phyloP scores from a whole-genome alignment of 1,140 invertebrate species.

The Eumaeus atala region DNA sequence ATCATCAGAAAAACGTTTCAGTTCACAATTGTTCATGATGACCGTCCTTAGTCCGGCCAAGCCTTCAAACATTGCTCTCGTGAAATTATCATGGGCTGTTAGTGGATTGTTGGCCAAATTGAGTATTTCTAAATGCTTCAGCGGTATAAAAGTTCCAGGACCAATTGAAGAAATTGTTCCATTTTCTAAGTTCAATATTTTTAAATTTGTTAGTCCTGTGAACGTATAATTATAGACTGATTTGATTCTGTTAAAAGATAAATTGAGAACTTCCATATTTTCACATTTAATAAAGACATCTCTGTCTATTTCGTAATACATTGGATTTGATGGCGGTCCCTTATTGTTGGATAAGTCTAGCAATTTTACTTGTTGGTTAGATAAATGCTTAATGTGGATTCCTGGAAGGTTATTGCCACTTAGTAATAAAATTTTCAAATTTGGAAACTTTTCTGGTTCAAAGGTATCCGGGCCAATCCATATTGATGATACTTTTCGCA shows the following conservation, averaged over 20 bases:
- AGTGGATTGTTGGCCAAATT: conserved; percentile 74
- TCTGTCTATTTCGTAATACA: conserved; percentile 64
- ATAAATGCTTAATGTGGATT: conserved; percentile 61
- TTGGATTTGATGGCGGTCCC: conserved; percentile 45
- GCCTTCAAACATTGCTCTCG: conserved; percentile 59
- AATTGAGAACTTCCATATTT: conserved; percentile 48
- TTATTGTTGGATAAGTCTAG: conserved; percentile 71
- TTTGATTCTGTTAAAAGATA: conserved; percentile 70
- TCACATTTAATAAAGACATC: conserved; percentile 46
- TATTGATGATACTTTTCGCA: conserved; percentile 58
- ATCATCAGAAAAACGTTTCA: conserved; percentile 59
- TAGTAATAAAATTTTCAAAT: conserved; percentile 63
- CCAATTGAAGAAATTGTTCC: conserved; percentile 68
- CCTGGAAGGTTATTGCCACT: conserved; percentile 67
- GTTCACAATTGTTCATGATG: conserved; percentile 66
- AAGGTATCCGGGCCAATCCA: conserved; percentile 49
- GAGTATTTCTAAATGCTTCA: conserved; percentile 63
- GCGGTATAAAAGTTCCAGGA: conserved; percentile 53
- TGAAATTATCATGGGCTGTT: conserved; percentile 47
- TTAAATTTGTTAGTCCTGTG: conserved; percentile 59
- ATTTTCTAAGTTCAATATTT: conserved; percentile 69
- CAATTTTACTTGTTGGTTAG: conserved; percentile 57
- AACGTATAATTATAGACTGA: conserved; percentile 67
- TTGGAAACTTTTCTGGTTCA: conserved; percentile 55
- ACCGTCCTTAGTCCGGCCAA: conserved; percentile 67